Evolutionary conservation across 1,140 invertebrate genomes (phyloP).

Genomic region (Dufourea novaeangliae): DNA sequence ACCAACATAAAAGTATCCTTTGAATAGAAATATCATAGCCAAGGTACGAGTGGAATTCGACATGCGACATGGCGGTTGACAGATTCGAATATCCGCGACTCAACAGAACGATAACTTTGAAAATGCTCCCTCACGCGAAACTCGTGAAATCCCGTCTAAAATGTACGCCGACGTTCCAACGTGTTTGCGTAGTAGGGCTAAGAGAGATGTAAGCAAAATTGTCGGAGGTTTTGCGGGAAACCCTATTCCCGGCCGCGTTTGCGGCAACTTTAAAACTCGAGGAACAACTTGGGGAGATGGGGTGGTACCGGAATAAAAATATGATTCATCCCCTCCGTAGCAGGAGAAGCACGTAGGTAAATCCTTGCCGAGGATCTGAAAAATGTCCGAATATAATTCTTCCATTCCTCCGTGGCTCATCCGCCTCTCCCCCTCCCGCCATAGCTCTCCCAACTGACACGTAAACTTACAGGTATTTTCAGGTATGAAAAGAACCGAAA

Average conservation of each 20-base stretch:
- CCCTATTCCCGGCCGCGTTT: background rate
- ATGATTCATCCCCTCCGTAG: slow-evolving; percentile 58
- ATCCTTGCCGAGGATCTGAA: slow-evolving; percentile 73
- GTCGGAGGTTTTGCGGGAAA: slow-evolving; percentile 15
- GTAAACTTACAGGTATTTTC: slow-evolving; percentile 5
- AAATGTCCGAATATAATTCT: slow-evolving; percentile 72
- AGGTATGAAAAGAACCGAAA: slow-evolving; percentile 6
- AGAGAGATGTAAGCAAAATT: slow-evolving; percentile 28
- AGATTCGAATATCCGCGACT: background rate
- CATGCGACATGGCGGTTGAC: background rate
- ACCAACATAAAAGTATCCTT: background rate
- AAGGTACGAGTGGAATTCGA: background rate
- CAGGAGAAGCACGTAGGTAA: slow-evolving; percentile 65
- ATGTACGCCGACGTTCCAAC: background rate
- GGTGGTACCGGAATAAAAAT: slow-evolving; percentile 40
- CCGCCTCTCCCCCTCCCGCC: too few relatives aligned
- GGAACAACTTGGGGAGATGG: slow-evolving; percentile 10
- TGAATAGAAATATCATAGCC: background rate
- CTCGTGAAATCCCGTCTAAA: slow-evolving; percentile 3
- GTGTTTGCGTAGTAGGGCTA: slow-evolving; percentile 28
- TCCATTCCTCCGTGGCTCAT: background rate
- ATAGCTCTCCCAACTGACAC: background rate
- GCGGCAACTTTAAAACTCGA: slow-evolving; percentile 38
- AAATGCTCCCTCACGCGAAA: background rate
- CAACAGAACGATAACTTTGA: background rate